phyloP scores from a whole-genome alignment of 2,113 vertebrate species.

The Ochotona princeps region DNA sequence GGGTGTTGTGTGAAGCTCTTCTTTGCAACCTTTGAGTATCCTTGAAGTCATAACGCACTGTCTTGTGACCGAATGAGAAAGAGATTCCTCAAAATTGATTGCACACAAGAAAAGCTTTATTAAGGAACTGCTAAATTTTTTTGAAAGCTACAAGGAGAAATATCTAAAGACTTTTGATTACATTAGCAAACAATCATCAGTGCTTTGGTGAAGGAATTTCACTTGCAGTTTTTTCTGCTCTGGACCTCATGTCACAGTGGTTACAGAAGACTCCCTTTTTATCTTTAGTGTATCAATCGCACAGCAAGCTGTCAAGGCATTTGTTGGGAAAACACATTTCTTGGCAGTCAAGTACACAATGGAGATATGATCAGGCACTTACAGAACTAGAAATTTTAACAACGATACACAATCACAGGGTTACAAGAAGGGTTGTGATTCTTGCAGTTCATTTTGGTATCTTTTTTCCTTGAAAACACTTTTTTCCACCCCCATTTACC shows the following conservation, averaged over 20 bases:
- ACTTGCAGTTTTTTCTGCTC: background rate
- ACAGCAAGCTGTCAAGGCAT: conserved; percentile 20
- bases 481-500: background rate
- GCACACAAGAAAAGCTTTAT: conserved; percentile 66
- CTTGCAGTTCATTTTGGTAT: conserved; percentile 42
- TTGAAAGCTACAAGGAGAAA: background rate
- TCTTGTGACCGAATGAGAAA: background rate
- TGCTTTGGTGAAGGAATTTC: conserved; percentile 2
- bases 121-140: background rate
- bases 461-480: background rate
- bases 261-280: background rate
- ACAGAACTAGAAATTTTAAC: conserved; percentile 35
- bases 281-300: background rate
- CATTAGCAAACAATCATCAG: background rate
- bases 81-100: background rate
- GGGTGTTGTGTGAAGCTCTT: background rate
- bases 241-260: background rate
- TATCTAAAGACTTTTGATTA: conserved; percentile 3
- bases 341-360: conserved; percentile 38
- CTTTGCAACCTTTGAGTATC: background rate
- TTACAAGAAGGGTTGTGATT: background rate
- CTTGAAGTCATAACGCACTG: background rate
- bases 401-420: conserved; percentile 10
- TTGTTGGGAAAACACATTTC: conserved; percentile 39
- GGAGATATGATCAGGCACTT: background rate